Base-by-base conservation (phyloP, 2,888 invertebrate species). In the Camponotus fellah region DNA sequence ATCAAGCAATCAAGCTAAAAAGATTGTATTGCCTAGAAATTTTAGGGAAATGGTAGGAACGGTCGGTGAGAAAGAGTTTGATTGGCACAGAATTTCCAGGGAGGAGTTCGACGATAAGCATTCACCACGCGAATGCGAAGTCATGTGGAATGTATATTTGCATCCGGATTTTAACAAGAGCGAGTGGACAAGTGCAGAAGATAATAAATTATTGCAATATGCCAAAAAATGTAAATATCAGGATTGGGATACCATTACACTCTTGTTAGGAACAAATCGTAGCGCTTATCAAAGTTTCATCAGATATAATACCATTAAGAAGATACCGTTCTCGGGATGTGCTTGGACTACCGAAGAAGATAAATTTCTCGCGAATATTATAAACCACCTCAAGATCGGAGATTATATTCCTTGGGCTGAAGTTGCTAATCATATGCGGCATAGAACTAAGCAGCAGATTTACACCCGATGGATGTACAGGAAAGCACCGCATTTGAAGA, bases 331-430 rank as follows among this genome's bases (percentile, higher is more conserved):
- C 82, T 86, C 89, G 85, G 81, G 89, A 88, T 92, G 92, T 62
- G 6, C 92, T 86, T 98, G 98, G 97, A 95, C 96, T 0, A 92
- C 94, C 14, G 96, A 96, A 66, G 98, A 99, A 93, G 97, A 98
- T 90, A 95, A 96, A 72, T 95, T 96, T 69, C 95, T 99, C 3
- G 92, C 95, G 53, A 95, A 96, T 79, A 94, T 97, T 1, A 96
- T 98, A 0, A 96, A 96, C n/a, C 95, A 95, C 85, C 96, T 96
- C 86, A 96, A 95, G 86, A 95, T 96, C 80, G 97, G 97, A 26
- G 95, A 96, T 83, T 96, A 96, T 66, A 97, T 98, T 86, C 97
- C 97, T 0, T 98, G 98, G 98, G 95, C 96, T 3, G 96, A 96
- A 92, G 96, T 98, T 9, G 95, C 96, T 0, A 95, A 95, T 37